Percentiles rank a stretch among this genome's conserved stretches.
Evolutionary conservation across 2,113 vertebrate species (phyloP).

Genomic region (Coregonus clupeaformis): DNA sequence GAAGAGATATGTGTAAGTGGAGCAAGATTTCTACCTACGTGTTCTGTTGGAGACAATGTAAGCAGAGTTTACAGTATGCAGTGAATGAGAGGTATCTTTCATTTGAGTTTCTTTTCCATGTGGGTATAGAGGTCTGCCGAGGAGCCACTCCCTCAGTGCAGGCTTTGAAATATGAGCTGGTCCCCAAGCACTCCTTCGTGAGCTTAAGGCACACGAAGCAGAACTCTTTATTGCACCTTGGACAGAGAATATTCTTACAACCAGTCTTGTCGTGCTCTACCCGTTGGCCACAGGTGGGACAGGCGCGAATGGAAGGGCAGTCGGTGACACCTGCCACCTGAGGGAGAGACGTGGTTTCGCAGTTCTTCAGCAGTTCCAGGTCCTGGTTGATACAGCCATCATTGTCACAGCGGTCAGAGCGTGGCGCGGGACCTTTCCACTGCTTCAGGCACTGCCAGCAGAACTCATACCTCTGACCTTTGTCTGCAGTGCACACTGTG

Average conservation of each 20-base stretch:
- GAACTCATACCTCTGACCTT: constrained; percentile 26
- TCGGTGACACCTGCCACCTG: neutral
- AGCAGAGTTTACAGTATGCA: neutral
- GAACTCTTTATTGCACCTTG: constrained; percentile 63
- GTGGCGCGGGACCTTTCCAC: constrained; percentile 47
- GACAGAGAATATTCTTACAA: constrained; percentile 69
- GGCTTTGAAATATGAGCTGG: constrained; percentile 25
- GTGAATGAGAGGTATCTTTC: neutral
- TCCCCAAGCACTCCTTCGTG: constrained; percentile 43
- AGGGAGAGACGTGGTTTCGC: constrained; percentile 10
- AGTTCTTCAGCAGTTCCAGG: constrained; percentile 41
- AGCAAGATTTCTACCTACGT: neutral
- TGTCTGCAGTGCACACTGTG: constrained; percentile 52
- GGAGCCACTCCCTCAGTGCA: constrained; percentile 59
- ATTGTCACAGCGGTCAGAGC: constrained; percentile 49
- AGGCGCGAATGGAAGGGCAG: constrained; percentile 62
- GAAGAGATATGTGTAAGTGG: too few species aligned
- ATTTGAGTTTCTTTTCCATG: constrained; percentile 29
- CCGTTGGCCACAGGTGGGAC: constrained; percentile 66
- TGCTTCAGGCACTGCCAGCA: constrained; percentile 68
- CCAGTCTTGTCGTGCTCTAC: constrained; percentile 61
- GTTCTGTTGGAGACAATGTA: neutral
- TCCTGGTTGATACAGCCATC: constrained; percentile 38
- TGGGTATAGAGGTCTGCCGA: constrained; percentile 60
- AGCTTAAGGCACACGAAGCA: constrained; percentile 71